Base-by-base conservation (phyloP, 2,888 invertebrate species). In the Lochmaea capreae region DNA sequence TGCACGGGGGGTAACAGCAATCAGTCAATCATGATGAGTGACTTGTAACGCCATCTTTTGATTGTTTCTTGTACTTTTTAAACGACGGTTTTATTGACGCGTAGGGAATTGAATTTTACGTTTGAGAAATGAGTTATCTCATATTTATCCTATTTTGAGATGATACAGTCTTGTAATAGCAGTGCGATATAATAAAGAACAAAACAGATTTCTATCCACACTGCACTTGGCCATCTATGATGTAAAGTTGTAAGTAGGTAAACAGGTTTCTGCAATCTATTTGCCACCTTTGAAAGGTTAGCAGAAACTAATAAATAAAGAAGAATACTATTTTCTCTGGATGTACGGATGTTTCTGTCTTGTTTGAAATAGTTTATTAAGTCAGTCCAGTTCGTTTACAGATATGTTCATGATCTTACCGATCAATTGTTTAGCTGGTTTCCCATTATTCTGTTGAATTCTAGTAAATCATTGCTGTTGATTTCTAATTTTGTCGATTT, bases 401-500 rank as follows among this genome's bases (percentile, higher is more conserved):
- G 39, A 33, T 33, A 61, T n/a, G 5, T 3, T n/a, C 11, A n/a
- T 1, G 10, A 14, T 10, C 10, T 33, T 39, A 9, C 3, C 39
- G 14, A 14, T 16, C 39, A n/a, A 61, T n/a, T 39, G 33, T 61
- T 39, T 9, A 61, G 26, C 18, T 61, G 61, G 61, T n/a, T 39
- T 6, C 3, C n/a, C 33, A 26, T 12, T 42, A 43, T 61, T 61
- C 61, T 61, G n/a, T 4, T n/a, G 16, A 61, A 61, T 61, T 61
- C 39, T n/a, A 39, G 33, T 9, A n/a, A 61, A 59, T 26, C 18
- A 54, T 58, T 42, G 43, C 11, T 43, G 65, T 65, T 54, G 67
- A 58, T 67, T 67, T 67, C 57, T 67, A 42, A 58, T 67, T 46
- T 67, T 33, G 62, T 26, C 49, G 68, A 69, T 76, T 73, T 73